These are phyloP conservation scores for Molorchus minor DNA, from an alignment of 2,888 invertebrate genomes.

Conservation along the genomic window DNA sequence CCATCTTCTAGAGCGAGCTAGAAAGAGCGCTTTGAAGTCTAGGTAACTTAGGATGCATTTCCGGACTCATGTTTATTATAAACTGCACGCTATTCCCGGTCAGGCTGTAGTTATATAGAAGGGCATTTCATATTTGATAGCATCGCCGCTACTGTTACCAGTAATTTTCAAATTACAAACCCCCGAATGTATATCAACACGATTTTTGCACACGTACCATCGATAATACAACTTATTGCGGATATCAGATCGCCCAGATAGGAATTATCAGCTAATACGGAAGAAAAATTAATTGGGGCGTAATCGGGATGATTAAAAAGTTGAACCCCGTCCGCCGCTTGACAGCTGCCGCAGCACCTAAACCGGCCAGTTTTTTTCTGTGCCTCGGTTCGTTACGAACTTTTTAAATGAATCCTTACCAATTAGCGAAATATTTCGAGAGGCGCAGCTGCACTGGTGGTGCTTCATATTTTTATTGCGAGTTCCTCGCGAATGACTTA, in stretches of 20 bases:
- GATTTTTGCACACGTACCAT: constrained; percentile 29
- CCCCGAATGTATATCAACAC: not conserved
- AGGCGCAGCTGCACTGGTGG: not conserved
- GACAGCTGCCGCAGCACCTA: not conserved
- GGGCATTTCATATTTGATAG: not conserved
- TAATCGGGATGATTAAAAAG: not conserved
- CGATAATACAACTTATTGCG: constrained; percentile 21
- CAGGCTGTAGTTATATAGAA: too few relatives aligned
- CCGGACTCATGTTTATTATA: too few relatives aligned
- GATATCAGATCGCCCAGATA: constrained; percentile 27
- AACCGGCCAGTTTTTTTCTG: not conserved
- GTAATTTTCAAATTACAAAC: not conserved
- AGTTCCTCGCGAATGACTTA: not conserved
- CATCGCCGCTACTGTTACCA: not conserved
- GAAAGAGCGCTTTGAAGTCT: too few relatives aligned
- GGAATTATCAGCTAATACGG: constrained; percentile 28
- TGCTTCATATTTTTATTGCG: not conserved
- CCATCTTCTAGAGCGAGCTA: too few relatives aligned
- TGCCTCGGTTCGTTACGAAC: not conserved
- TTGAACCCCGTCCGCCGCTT: not conserved
- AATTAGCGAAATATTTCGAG: not conserved
- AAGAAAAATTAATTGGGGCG: not conserved
- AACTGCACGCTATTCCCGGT: too few relatives aligned
- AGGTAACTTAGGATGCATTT: too few relatives aligned
- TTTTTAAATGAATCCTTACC: not conserved